These are phyloP conservation scores for Panzeria rudis DNA, from an alignment of 2,888 invertebrate genomes.

Conservation along the genomic window DNA sequence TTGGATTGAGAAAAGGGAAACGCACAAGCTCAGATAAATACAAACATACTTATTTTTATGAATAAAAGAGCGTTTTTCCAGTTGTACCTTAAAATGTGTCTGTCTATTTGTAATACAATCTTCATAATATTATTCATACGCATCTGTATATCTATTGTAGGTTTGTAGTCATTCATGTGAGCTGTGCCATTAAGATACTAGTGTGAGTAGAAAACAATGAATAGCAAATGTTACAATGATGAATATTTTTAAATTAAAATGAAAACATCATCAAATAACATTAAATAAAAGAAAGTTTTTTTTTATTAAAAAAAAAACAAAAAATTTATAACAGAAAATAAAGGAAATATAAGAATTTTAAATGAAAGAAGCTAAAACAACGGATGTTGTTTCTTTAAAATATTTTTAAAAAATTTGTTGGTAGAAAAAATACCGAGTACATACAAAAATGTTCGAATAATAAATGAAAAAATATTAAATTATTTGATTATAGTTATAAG, in stretches of 20 bases:
- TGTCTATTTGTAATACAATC: conserved; percentile 27
- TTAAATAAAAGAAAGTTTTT: background rate
- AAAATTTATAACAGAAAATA: background rate
- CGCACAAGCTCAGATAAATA: background rate
- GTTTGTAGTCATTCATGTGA: conserved; percentile 12
- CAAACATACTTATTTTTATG: background rate
- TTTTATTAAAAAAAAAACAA: background rate
- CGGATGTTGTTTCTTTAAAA: too few species aligned
- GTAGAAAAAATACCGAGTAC: too few species aligned
- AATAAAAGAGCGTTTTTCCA: background rate
- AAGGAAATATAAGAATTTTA: background rate
- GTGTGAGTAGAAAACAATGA: conserved; percentile 39
- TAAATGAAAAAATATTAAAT: too few species aligned
- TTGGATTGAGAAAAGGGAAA: conserved; percentile 26
- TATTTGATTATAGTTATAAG: too few species aligned
- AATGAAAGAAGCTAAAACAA: background rate
- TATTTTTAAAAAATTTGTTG: too few species aligned
- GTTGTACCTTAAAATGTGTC: background rate
- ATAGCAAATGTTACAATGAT: conserved; percentile 55
- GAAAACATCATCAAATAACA: background rate
- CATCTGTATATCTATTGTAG: background rate
- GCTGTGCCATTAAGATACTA: background rate
- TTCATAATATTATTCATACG: conserved; percentile 44
- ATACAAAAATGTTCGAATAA: too few species aligned
- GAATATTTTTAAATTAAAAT: conserved; percentile 35